Evolutionary conservation across 2,797 vertebrate genomes (phyloP), one percentile per base, ranked within the genome.

Genomic region (Onychomys torridus): DNA sequence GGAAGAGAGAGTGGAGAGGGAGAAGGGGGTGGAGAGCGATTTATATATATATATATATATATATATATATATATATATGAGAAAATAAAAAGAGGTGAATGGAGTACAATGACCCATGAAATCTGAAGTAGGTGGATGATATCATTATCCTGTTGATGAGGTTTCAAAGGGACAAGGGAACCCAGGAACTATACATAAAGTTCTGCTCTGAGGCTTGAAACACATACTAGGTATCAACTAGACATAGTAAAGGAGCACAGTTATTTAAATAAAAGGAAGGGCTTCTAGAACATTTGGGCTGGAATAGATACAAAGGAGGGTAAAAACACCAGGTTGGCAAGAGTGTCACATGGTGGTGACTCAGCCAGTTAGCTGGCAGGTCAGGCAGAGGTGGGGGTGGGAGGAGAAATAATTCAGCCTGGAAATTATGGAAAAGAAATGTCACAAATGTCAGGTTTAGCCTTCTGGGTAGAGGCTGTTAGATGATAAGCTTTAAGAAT

Each of bases 381-480:
- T 34, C 34, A 37, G 6, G 2, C 49, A 32, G 32, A 77, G 40
- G 12, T 16, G n/a, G 76, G 81, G n/a, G 76, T 78, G 7, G 61
- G 9, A 81, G 6, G 14, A 9, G 63, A 23, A 19, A 57, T 84
- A 32, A 83, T 14, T 49, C 67, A 4, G 67, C 40, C 32, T n/a
- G 19, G 19, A 67, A 93, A 79, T 25, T 37, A 79, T 46, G 73
- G 57, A 55, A 92, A 89, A 83, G 17, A 71, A 94, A 87, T 75
- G 49, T 76, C n/a, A 40, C 7, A n/a, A 59, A 8, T 55, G 17
- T 81, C 34, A 81, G 52, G 78, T 2, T 57, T 57, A 32, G 6
- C 49, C 69, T 95, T 25, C 52, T 55, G 55, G 73, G 34, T 78
- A 40, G 87, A 19, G 6, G 0, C 32, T 90, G 43, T 21, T 55